A percentile compares a stretch with the other conserved stretches of the same genome.
These are phyloP conservation scores for Achatina immaculata DNA, from an alignment of 1,140 invertebrate genomes.

Conservation along the genomic window DNA sequence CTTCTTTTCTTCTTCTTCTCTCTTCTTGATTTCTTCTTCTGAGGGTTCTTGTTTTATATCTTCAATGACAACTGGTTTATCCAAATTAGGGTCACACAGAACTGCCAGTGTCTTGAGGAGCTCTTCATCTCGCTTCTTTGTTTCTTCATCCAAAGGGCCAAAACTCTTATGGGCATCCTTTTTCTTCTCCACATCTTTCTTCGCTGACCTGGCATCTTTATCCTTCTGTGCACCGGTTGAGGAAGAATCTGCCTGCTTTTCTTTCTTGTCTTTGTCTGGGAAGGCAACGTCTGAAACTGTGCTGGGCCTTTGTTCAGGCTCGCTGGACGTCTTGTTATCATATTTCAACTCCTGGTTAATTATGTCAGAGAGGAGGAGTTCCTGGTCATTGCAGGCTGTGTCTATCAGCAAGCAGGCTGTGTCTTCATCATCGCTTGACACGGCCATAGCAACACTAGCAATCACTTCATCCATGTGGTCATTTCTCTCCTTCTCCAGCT, in stretches of 20 bases:
- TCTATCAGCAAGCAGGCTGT: conserved; percentile 3
- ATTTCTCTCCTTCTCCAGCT: conserved; percentile 24
- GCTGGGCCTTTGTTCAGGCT: not conserved
- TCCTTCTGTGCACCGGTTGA: not conserved
- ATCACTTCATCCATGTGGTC: conserved; percentile 35
- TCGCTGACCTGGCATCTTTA: not conserved
- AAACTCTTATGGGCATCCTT: conserved; percentile 11
- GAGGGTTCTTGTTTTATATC: not conserved
- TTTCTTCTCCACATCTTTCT: conserved; percentile 34
- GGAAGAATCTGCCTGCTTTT: not conserved
- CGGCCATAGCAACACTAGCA: conserved; percentile 16
- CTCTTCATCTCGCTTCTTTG: conserved; percentile 34
- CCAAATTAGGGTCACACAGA: conserved; percentile 17
- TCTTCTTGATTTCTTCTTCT: conserved; percentile 22
- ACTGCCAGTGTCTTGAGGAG: conserved; percentile 9
- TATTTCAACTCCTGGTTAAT: conserved; percentile 33
- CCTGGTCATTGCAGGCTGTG: conserved; percentile 19
- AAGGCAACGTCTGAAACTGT: conserved; percentile 10
- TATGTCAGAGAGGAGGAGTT: conserved; percentile 21
- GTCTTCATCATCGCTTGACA: conserved; percentile 33
- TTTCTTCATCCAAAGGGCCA: conserved; percentile 9
- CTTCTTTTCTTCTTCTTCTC: conserved; percentile 22
- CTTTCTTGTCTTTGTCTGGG: conserved; percentile 17
- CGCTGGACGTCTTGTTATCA: conserved; percentile 6
- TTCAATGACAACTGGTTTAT: conserved; percentile 22